Base-by-base conservation (phyloP, 2,888 invertebrate species). In the Unio delphinus region DNA sequence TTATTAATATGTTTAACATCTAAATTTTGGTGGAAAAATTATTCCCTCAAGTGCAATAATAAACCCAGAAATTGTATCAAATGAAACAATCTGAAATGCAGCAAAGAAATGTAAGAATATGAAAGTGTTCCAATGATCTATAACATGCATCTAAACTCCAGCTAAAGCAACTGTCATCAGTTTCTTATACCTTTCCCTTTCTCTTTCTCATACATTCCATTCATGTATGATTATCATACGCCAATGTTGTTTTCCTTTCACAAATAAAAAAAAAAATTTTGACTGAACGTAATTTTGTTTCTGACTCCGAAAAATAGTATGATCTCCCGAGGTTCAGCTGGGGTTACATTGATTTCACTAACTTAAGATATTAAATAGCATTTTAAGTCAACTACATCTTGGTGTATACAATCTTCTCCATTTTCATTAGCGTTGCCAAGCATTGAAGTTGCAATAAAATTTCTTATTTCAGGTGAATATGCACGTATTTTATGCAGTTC, bases 141-240 rank as follows among this genome's bases (percentile, higher is more conserved):
- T 30, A 30, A 30, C 30, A 30, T 30, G 5, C 30, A 30, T 30
- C 30, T 30, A 30, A 30, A 62, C n/a, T 28, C 68, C 68, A 60
- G 64, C 68, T 54, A 68, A 26, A 23, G 68, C 68, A 57, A 68
- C 64, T 26, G 45, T 58, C 20, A 64, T 57, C 34, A 57, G n/a
- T 45, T 68, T 68, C 45, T 61, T 17, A 28, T 26, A 61, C 23
- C 59, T 57, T 18, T 23, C 11, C 23, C 56, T 28, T 68, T 67
- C 68, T 54, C 59, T 67, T 64, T 23, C 23, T 23, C 23, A n/a
- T n/a, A 55, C 61, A 67, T 72, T 68, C 72, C 72, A 72, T 63
- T 65, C 59, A 60, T 72, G 72, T 34, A 68, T 60, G 61, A 72
- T 62, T 65, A 68, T 72, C 69, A 68, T 68, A 64, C 28, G 68